A percentile compares a stretch with the other conserved stretches of the same genome.
These are phyloP conservation scores for Astropecten irregularis DNA, from an alignment of 53 echinoderm and acorn worm genomes.

Conservation along the genomic window DNA sequence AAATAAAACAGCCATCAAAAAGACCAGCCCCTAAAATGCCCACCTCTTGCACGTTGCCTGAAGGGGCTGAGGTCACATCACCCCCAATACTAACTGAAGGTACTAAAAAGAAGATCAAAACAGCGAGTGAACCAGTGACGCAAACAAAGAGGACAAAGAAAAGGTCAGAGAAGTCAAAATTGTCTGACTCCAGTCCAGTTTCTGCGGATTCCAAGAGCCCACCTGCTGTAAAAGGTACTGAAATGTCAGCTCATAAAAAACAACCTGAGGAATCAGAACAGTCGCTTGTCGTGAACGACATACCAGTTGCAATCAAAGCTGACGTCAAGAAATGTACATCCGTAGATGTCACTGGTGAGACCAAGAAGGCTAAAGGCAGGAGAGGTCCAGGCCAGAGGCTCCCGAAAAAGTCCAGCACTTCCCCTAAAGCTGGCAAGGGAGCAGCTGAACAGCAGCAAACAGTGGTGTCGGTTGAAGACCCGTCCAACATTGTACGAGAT, in stretches of 20 bases:
- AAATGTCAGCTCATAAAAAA: not conserved
- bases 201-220: not conserved
- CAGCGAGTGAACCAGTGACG: not conserved
- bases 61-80: not conserved
- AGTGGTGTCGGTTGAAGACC: no score
- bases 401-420: not conserved
- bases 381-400: not conserved
- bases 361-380: not conserved
- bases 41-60: not conserved
- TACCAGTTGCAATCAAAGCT: conserved; percentile 22
- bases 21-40: not conserved
- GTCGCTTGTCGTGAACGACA: not conserved
- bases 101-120: conserved; percentile 13
- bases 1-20: not conserved
- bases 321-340: conserved; percentile 17
- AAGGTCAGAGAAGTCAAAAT: not conserved
- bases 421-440: no score
- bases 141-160: conserved; percentile 32
- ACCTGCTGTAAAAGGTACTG: not conserved
- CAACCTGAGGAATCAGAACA: not conserved
- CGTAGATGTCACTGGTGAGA: not conserved
- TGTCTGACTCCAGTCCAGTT: not conserved
- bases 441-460: no score
- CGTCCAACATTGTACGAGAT: not conserved
- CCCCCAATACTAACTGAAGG: not conserved